These are phyloP conservation scores for Galaxias olidus DNA, from an alignment of 2,797 vertebrate species.

Conservation along the genomic window DNA sequence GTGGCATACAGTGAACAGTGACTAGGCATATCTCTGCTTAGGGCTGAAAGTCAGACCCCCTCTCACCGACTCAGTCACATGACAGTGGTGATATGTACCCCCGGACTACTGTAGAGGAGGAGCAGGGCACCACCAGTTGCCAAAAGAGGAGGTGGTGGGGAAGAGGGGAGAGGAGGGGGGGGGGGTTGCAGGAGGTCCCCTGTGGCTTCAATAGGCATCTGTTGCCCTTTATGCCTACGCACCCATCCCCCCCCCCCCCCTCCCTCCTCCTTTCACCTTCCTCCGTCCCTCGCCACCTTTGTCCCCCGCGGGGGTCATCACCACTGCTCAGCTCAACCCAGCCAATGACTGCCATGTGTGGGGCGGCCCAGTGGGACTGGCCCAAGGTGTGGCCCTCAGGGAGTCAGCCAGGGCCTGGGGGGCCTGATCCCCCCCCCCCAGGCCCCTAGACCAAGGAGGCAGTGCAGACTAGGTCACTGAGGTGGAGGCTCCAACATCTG, in stretches of 20 bases:
- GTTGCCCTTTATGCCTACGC: slow-evolving; percentile 82
- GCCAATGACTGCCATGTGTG: slow-evolving; percentile 34
- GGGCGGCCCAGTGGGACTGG: slow-evolving; percentile 42
- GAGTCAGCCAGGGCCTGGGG: slow-evolving; percentile 46
- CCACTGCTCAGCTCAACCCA: slow-evolving; percentile 42
- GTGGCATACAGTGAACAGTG: not conserved
- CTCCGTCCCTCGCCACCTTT: not conserved
- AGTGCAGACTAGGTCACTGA: slow-evolving; percentile 46
- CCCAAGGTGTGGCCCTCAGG: slow-evolving; percentile 44
- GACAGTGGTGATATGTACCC: slow-evolving; percentile 62
- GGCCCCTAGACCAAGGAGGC: slow-evolving; percentile 26
- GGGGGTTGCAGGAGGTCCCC: slow-evolving; percentile 82
- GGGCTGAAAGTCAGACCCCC: slow-evolving; percentile 79
- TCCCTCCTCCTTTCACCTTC: slow-evolving; percentile 31
- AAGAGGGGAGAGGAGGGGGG: slow-evolving; percentile 36
- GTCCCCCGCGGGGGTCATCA: slow-evolving; percentile 51
- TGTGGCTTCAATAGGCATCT: slow-evolving; percentile 93
- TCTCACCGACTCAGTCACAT: slow-evolving; percentile 65
- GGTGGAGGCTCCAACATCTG: slow-evolving; percentile 64
- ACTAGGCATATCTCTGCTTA: slow-evolving; percentile 38
- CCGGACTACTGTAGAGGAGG: slow-evolving; percentile 20
- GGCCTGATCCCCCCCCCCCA: slow-evolving; percentile 47
- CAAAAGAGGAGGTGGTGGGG: slow-evolving; percentile 42
- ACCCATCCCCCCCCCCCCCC: slow-evolving; percentile 74
- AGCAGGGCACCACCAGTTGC: slow-evolving; percentile 81